These are phyloP conservation scores for Perca fluviatilis DNA, from an alignment of 2,113 vertebrate species.

Conservation along the genomic window DNA sequence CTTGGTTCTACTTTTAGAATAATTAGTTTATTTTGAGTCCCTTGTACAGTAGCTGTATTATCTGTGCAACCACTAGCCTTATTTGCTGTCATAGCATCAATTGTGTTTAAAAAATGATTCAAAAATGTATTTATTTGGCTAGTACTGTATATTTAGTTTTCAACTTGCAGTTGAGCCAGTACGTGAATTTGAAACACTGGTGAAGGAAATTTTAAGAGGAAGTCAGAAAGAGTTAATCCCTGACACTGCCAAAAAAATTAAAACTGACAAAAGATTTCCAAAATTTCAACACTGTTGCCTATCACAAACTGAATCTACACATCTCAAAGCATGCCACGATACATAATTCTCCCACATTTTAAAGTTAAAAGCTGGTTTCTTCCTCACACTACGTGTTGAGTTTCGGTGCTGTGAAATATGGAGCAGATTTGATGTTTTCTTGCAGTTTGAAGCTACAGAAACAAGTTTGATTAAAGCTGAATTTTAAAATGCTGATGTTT, in stretches of 20 bases:
- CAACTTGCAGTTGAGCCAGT: neutral
- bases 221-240: neutral
- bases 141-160: no score
- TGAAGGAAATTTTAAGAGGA: neutral
- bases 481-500: neutral
- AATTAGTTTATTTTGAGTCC: no score
- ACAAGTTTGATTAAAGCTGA: neutral
- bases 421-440: neutral
- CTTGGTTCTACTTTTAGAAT: no score
- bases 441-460: constrained; percentile 13
- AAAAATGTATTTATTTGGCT: no score
- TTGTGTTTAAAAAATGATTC: no score
- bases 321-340: constrained; percentile 1
- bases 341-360: constrained; percentile 17
- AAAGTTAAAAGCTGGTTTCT: neutral
- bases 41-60: no score
- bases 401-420: neutral
- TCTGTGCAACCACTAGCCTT: no score
- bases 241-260: neutral
- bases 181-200: neutral
- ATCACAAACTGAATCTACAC: constrained; percentile 1
- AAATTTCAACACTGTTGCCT: neutral
- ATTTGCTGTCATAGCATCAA: no score
- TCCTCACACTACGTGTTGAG: neutral
- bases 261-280: constrained; percentile 38